phyloP scores from a whole-genome alignment of 2,797 vertebrate genomes.

The Argya squamiceps region DNA sequence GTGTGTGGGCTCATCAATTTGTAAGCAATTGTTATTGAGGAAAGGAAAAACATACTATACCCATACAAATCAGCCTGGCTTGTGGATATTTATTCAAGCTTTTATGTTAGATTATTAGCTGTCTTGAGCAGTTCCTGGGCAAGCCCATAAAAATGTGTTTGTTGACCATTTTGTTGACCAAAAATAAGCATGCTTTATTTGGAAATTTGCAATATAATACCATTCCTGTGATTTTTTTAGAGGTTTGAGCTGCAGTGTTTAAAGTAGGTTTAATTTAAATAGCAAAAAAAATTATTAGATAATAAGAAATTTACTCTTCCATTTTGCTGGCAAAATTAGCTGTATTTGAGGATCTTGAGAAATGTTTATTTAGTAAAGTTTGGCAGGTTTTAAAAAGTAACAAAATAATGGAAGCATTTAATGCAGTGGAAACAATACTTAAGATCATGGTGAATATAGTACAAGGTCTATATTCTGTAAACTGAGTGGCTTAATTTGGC shows the following conservation, averaged over 20 bases:
- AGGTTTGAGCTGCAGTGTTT: background rate
- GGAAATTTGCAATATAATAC: background rate
- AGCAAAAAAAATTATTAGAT: too few relatives aligned
- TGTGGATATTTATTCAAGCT: background rate
- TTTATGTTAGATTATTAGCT: background rate
- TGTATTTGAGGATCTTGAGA: too few relatives aligned
- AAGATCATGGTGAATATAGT: too few relatives aligned
- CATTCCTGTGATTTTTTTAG: background rate
- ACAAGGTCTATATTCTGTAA: too few relatives aligned
- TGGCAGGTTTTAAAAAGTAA: too few relatives aligned
- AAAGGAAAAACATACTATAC: background rate
- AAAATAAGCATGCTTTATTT: background rate
- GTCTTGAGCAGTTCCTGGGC: background rate
- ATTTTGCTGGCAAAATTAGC: too few relatives aligned
- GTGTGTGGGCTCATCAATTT: background rate
- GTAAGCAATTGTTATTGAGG: background rate
- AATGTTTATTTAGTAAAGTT: too few relatives aligned
- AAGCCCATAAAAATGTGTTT: background rate
- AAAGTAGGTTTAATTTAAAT: too few relatives aligned
- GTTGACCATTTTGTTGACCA: background rate
- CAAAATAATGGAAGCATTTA: too few relatives aligned
- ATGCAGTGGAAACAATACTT: too few relatives aligned
- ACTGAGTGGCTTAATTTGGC: too few relatives aligned
- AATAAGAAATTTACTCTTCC: too few relatives aligned
- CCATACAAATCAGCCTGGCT: background rate